phyloP scores from a whole-genome alignment of 2,888 invertebrate species.

The Synanthedon formicaeformis region DNA sequence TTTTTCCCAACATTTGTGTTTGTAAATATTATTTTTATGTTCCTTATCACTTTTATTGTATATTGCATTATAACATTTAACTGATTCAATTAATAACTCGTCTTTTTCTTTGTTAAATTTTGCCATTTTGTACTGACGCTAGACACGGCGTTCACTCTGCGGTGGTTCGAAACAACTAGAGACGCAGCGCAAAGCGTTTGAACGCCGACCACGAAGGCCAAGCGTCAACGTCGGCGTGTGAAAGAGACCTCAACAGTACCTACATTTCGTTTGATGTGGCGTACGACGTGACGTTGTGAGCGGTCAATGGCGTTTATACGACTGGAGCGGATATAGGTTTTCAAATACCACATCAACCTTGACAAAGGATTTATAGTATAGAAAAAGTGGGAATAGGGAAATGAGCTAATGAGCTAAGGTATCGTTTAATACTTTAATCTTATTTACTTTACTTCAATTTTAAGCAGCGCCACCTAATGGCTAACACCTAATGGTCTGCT shows the following conservation, averaged over 20 bases:
- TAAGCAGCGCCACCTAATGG: no score
- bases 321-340: neutral
- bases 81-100: neutral
- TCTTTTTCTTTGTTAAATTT: conserved; percentile 1
- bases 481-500: no score
- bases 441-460: no score
- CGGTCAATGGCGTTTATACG: neutral
- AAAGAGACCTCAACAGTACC: conserved; percentile 1
- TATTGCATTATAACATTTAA: neutral
- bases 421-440: no score
- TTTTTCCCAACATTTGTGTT: conserved; percentile 1
- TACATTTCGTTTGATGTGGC: neutral
- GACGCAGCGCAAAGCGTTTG: conserved; percentile 1
- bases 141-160: neutral
- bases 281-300: neutral
- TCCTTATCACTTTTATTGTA: neutral
- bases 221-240: neutral
- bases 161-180: neutral
- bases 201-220: neutral
- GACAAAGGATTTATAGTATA: no score
- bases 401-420: no score
- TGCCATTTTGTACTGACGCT: conserved; percentile 1
- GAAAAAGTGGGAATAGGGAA: no score
- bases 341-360: no score
- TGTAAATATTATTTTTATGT: conserved; percentile 1